Evolutionary conservation across 1,140 invertebrate species (phyloP).

Genomic region (Nymphalis io): DNA sequence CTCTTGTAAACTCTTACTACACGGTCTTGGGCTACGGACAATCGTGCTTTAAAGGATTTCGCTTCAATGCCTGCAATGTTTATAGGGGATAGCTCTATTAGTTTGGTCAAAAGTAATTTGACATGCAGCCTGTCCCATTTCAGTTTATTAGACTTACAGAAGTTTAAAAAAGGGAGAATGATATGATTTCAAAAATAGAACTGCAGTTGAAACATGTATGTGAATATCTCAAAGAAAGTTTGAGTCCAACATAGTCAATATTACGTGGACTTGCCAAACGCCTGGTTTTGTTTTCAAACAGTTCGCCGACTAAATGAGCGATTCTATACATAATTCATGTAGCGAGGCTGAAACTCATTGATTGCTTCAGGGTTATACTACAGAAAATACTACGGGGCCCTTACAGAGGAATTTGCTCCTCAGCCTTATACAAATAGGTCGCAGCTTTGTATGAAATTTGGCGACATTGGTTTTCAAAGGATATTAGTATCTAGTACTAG

Average conservation of each 20-base stretch:
- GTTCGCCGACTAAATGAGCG: conserved; percentile 41
- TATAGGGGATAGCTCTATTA: too few species aligned
- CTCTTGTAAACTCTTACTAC: too few species aligned
- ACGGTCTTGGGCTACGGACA: too few species aligned
- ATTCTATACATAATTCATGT: conserved; percentile 61
- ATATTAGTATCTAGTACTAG: background rate
- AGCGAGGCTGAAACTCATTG: conserved; percentile 59
- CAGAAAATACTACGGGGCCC: conserved; percentile 39
- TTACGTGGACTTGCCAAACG: background rate
- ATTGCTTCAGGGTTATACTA: conserved; percentile 50
- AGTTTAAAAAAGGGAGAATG: too few species aligned
- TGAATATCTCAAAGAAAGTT: background rate
- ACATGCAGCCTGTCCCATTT: too few species aligned
- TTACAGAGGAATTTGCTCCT: conserved; percentile 34
- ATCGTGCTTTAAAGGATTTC: too few species aligned
- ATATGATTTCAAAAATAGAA: too few species aligned
- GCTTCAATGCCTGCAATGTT: too few species aligned
- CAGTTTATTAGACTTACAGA: too few species aligned
- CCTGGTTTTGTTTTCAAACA: conserved; percentile 45
- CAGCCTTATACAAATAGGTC: conserved; percentile 27
- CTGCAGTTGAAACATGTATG: too few species aligned
- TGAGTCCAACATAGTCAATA: background rate
- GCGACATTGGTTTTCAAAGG: conserved; percentile 1
- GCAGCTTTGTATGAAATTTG: conserved; percentile 36
- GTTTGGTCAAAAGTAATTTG: too few species aligned